Evolutionary conservation across 1,140 invertebrate species (phyloP).

Genomic region (Dinothrombium tinctorium): DNA sequence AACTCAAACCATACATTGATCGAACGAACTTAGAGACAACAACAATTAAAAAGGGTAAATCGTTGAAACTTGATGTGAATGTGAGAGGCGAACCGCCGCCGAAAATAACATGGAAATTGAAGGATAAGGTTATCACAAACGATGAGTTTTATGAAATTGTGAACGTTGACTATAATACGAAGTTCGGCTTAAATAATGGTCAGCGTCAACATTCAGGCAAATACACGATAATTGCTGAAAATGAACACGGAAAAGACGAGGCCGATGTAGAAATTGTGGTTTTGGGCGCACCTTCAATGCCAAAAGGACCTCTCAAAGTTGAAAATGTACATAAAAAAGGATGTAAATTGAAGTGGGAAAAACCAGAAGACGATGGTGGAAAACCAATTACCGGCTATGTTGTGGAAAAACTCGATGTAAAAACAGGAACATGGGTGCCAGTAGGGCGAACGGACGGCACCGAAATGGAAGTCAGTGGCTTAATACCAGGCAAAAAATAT

Average conservation of each 20-base stretch:
- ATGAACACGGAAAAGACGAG: conserved; percentile 67
- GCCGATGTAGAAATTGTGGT: conserved; percentile 69
- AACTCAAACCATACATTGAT: conserved; percentile 54
- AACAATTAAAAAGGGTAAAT: conserved; percentile 69
- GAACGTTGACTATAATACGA: conserved; percentile 28
- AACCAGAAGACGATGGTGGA: conserved; percentile 84
- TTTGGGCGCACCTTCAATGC: conserved; percentile 20
- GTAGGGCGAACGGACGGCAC: conserved; percentile 82
- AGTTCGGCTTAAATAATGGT: conserved; percentile 54
- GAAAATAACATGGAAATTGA: conserved; percentile 63
- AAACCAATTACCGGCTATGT: conserved; percentile 80
- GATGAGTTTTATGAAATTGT: conserved; percentile 31
- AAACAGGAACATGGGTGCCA: conserved; percentile 50
- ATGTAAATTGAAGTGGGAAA: conserved; percentile 80
- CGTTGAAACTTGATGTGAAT: conserved; percentile 71
- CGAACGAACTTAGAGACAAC: conserved; percentile 61
- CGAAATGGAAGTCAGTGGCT: conserved; percentile 49
- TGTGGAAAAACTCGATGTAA: conserved; percentile 84
- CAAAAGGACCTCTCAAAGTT: conserved; percentile 32
- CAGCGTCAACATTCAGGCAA: conserved; percentile 68
- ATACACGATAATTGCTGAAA: conserved; percentile 67
- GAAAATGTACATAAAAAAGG: conserved; percentile 74
- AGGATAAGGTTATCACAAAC: conserved; percentile 24
- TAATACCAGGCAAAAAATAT: conserved; percentile 82
- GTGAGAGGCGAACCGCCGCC: conserved; percentile 89